A percentile compares a stretch with the other conserved stretches of the same genome.
These are phyloP conservation scores for Pipra filicauda DNA, from an alignment of 2,113 vertebrate species.

Conservation along the genomic window DNA sequence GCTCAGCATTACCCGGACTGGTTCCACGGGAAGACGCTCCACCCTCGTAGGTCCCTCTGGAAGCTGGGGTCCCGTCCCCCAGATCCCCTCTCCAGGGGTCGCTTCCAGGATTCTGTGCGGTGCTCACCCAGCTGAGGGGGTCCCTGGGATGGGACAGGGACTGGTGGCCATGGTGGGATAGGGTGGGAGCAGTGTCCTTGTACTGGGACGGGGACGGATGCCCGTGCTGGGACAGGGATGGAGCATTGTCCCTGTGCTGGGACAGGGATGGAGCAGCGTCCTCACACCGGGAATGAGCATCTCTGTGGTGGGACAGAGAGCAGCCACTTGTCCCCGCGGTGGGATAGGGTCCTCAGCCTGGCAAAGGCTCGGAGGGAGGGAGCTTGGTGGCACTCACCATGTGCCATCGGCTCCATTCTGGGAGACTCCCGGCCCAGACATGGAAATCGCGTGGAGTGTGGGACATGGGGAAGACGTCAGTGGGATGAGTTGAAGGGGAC, in stretches of 20 bases:
- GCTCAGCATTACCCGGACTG: fast-evolving
- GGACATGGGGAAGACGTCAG: fast-evolving
- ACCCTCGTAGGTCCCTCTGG: not conserved
- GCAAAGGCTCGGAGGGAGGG: not conserved
- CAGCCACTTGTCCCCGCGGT: fast-evolving
- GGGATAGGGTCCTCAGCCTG: not conserved
- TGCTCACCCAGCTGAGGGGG: not conserved
- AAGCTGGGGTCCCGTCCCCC: fast-evolving
- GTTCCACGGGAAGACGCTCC: fast-evolving
- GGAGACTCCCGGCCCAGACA: not conserved
- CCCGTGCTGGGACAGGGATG: not conserved
- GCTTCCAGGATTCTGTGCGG: not conserved
- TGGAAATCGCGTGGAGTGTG: fast-evolving
- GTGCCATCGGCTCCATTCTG: fast-evolving
- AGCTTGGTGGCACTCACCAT: fast-evolving
- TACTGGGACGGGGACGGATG: not conserved
- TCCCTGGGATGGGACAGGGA: not conserved
- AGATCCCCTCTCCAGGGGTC: fast-evolving
- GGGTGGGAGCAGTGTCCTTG: not conserved
- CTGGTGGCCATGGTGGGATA: not conserved
- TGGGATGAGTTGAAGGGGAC: not conserved
- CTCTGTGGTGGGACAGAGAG: fast-evolving
- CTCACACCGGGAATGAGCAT: not conserved
- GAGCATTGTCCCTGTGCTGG: fast-evolving
- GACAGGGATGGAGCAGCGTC: not conserved